A percentile compares a stretch with the other conserved stretches of the same genome.
Conservation (phyloP, 2,113 vertebrate species). For the Gopherus evgoodei region DNA sequence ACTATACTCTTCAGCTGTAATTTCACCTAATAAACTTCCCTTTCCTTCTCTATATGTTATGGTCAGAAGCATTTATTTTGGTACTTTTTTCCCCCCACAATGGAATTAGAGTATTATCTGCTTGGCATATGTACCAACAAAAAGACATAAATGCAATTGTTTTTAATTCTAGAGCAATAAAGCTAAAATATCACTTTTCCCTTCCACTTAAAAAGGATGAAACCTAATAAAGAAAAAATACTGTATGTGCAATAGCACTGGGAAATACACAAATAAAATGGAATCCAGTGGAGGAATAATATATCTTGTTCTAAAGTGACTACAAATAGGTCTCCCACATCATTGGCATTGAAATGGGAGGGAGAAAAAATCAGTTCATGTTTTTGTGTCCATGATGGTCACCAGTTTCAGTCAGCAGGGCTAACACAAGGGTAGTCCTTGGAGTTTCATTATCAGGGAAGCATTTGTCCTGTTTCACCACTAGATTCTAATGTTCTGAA, state of each 20-base stretch:
- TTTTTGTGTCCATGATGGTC: background rate
- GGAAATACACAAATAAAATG: background rate
- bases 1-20: background rate
- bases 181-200: background rate
- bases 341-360: background rate
- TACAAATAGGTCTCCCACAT: slow-evolving; percentile 10
- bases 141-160: background rate
- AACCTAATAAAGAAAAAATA: background rate
- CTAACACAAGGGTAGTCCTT: background rate
- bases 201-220: background rate
- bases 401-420: background rate
- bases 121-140: background rate
- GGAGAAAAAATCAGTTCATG: background rate
- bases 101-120: background rate
- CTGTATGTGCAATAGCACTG: background rate
- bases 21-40: background rate
- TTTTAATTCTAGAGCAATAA: background rate
- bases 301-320: background rate
- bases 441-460: background rate
- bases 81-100: background rate
- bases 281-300: background rate
- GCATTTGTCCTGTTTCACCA: background rate
- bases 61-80: background rate
- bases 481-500: background rate
- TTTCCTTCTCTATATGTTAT: background rate